Base-by-base conservation (phyloP, 30 jellyfish, hydroid and myxozoan species). In the Aurelia sp. region DNA sequence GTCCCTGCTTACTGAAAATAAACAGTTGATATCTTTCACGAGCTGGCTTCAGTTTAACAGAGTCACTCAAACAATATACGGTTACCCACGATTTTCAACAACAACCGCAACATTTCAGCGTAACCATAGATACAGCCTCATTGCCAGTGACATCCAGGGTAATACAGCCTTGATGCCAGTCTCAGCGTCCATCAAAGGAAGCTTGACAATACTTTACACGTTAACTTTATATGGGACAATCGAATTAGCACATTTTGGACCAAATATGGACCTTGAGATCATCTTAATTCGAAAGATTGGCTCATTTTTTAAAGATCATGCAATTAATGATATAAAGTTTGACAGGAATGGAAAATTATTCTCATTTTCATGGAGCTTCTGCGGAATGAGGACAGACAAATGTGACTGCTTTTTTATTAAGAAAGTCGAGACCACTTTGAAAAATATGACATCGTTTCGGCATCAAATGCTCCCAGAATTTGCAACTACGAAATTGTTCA, bases 101-200 rank as follows among this genome's bases (percentile, higher is more conserved):
- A 60, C 93, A 5, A 84, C 59, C 6, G 27, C 59, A 17, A 33
- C 82, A 21, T 63, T 75, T 17, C 85, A 76, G 58, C 68, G 89
- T 7, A 65, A 50, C 4, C 82, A 58, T 58, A 55, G 66, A 72
- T 96, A 96, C 77, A 82, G 22, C 38, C 79, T 96, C 41, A 58
- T 78, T n/a, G 99, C 99, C n/a, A 96, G 78, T 18, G 97, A 96
- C 59, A 82, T 74, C 52, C 61, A 88, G 18, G 92, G 94, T 3
- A 81, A 82, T 74, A 40, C 81, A 44, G 92, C 98, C 77, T 67
- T 90, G 52, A 75, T 91, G 27, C 74, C 87, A 27, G 91, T 96
- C 50, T 53, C 82, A 7, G 91, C 85, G 63, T 66, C 72, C 47
- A 62, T 95, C 13, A 11, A 13, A 69, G 96, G 96, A 53, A 74